These are phyloP conservation scores for Glaucidium brasilianum DNA, from an alignment of 2,113 vertebrate species.

Conservation along the genomic window DNA sequence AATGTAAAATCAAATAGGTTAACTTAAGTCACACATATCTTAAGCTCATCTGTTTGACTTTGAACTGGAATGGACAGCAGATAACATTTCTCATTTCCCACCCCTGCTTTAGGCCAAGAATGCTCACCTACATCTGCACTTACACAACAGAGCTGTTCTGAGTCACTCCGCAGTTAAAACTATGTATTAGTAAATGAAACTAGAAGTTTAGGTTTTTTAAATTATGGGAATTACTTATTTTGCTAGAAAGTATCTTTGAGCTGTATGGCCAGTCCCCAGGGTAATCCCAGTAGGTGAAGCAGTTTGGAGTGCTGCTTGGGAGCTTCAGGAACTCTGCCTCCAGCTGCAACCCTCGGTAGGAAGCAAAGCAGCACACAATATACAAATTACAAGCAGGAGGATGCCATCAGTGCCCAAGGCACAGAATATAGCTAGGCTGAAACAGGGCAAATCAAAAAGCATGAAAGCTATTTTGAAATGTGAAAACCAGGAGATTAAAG, in stretches of 20 bases:
- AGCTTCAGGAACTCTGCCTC: neutral
- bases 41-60: constrained; percentile 21
- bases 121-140: neutral
- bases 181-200: neutral
- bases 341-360: neutral
- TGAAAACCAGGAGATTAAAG: neutral
- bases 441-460: neutral
- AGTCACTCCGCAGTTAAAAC: neutral
- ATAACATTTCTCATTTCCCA: neutral
- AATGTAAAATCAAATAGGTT: neutral
- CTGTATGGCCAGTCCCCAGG: neutral
- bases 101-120: constrained; percentile 11
- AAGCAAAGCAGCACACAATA: neutral
- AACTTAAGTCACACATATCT: neutral
- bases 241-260: neutral
- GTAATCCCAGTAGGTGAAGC: neutral
- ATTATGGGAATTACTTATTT: neutral
- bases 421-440: neutral
- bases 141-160: neutral
- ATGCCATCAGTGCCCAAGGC: neutral
- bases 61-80: constrained; percentile 7
- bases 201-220: neutral
- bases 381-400: neutral
- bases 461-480: neutral
- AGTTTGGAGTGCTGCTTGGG: neutral